Evolutionary conservation across 2,113 vertebrate genomes (phyloP), one percentile per base, ranked within the genome.

Genomic region (Galemys pyrenaicus): DNA sequence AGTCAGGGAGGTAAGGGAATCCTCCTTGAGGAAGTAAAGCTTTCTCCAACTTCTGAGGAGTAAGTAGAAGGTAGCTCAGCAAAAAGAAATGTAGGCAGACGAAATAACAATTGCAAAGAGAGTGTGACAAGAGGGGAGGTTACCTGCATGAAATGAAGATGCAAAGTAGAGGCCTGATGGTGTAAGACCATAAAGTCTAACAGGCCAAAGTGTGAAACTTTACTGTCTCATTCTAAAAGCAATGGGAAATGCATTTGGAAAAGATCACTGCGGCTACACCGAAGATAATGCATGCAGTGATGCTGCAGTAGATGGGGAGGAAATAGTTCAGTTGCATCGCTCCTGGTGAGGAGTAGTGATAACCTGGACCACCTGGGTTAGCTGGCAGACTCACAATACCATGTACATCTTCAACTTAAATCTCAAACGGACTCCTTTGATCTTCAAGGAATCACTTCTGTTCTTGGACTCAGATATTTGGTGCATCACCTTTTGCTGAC

Each of bases 281-380:
- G 24, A 37, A 13, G 12, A 28, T 22, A 28, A 58, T 5, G 24
- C 17, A 6, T 24, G 60, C 51, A 87, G 5, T n/a, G 28, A n/a
- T 16, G 28, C 39, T 13, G 12, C 32, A 54, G 46, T 28, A 65
- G 30, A 39, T 1, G 9, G 35, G 51, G 11, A 13, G 4, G 32
- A 60, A 26, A 41, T 0, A 68, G 20, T 1, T 13, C 5, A 8
- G 6, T 7, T 30, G 7, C 28, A 7, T 26, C 4, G 6, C 3
- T 62, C 54, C 35, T 62, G 44, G 37, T 24, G 16, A 32, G 28
- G 2, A 28, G 37, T 9, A 1, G 41, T 28, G 9, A 24, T 64
- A 35, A 41, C 16, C 0, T 68, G 39, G 24, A n/a, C 9, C 9
- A 5, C 1, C 32, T 16, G 7, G 3, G 12, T 68, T 4, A 46